Base-by-base conservation (phyloP, 2,113 vertebrate species). In the Rhinolophus ferrumequinum region DNA sequence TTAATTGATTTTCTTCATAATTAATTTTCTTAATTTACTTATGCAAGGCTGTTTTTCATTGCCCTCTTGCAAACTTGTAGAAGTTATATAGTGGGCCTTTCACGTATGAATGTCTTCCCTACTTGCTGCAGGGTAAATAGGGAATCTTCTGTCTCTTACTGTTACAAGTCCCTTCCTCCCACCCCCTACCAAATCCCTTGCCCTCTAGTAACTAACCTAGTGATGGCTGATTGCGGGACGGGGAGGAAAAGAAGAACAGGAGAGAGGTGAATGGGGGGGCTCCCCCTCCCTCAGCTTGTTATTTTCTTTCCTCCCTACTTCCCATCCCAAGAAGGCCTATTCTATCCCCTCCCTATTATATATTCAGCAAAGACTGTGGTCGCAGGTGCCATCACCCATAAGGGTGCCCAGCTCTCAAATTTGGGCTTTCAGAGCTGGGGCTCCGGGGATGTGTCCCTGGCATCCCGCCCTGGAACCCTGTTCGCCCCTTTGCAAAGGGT, bases 1-100 rank as follows among this genome's bases (percentile, higher is more conserved):
- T 92, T 80, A 92, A 58, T 92, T 80, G 90, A 58, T 75, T 93
- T 96, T 76, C 64, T 70, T 80, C 26, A 66, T 83, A n/a, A 26
- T 38, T 33, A 33, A 52, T 82, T 50, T 90, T 54, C 38, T 56
- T 83, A 85, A 66, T 92, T 89, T 93, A 76, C 24, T 95, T 97
- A 91, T 64, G 44, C 60, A 81, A 75, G 28, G 9, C 47, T 96
- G 41, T 83, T 94, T 94, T 97, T 80, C 92, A 76, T 73, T 92
- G 62, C 93, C 41, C 28, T 92, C 69, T 86, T 87, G 56, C 30
- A 91, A 28, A 73, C n/a, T n/a, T 93, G 72, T 76, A 14, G 50
- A 93, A 73, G 15, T 95, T 95, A 26, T 22, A 30, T 33, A n/a
- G 28, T 35, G 60, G 56, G 18, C 9, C 66, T 90, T 94, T 91